Percentiles rank a stretch among this genome's conserved stretches.
phyloP scores from a whole-genome alignment of 2,113 vertebrate genomes.

The Hyperopisus bebe region DNA sequence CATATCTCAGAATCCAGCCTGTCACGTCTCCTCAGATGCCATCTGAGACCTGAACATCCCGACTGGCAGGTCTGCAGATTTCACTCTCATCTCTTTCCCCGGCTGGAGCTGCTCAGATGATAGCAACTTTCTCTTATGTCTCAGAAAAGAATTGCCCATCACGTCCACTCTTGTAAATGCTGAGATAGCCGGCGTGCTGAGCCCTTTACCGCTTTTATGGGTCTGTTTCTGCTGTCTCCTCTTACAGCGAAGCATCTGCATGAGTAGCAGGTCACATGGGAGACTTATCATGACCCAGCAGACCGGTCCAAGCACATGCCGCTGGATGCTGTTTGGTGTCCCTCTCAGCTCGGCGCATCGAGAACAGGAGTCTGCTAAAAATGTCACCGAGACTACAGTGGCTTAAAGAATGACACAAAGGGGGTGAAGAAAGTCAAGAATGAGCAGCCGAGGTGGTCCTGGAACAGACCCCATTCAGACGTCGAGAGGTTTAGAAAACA shows the following conservation, averaged over 20 bases:
- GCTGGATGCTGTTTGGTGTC: neutral
- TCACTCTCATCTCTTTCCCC: neutral
- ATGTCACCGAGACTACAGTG: neutral
- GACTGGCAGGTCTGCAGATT: neutral
- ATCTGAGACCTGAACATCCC: neutral
- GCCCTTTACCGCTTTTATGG: neutral
- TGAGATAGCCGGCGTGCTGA: neutral
- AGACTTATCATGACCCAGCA: neutral
- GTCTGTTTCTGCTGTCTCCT: neutral
- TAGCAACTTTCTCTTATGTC: neutral
- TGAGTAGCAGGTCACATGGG: neutral
- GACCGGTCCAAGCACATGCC: neutral
- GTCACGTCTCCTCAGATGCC: neutral
- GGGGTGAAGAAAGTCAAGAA: neutral
- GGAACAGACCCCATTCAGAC: neutral
- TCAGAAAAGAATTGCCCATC: neutral
- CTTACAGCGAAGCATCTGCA: neutral
- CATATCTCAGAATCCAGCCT: neutral
- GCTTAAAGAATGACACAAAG: neutral
- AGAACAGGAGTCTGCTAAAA: neutral
- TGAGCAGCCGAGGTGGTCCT: neutral
- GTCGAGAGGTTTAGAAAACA: neutral
- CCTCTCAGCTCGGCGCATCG: neutral
- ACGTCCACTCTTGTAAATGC: neutral
- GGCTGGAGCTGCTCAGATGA: neutral